These are phyloP conservation scores for Etia nguti DNA, from an alignment of 2,113 vertebrate genomes.

Conservation along the genomic window DNA sequence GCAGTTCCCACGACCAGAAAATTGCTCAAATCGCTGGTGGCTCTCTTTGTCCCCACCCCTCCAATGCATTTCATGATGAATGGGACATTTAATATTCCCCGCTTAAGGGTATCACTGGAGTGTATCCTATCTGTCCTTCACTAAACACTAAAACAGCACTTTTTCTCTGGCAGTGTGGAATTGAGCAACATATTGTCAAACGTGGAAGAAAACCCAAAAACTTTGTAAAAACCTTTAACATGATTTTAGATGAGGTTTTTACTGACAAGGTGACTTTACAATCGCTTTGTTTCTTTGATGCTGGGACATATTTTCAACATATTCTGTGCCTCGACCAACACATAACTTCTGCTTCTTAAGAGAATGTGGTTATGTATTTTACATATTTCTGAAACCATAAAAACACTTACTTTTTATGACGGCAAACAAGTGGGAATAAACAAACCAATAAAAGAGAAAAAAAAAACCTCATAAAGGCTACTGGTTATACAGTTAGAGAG, in stretches of 20 bases:
- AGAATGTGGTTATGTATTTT: neutral
- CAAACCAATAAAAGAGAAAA: neutral
- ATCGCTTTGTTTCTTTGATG: neutral
- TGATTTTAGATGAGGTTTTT: neutral
- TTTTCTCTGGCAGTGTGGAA: neutral
- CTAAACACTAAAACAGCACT: neutral
- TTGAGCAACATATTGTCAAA: neutral
- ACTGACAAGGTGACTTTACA: neutral
- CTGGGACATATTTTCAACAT: neutral
- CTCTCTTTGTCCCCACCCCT: constrained; percentile 35
- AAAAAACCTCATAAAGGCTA: neutral
- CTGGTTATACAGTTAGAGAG: neutral
- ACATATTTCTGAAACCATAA: neutral
- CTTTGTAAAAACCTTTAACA: neutral
- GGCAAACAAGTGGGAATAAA: neutral
- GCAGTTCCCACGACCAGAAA: constrained; percentile 60
- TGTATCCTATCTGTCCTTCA: constrained; percentile 28
- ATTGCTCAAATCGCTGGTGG: constrained; percentile 50
- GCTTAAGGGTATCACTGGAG: constrained; percentile 59
- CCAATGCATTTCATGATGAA: constrained; percentile 59
- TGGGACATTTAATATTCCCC: constrained; percentile 70
- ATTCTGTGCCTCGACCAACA: neutral
- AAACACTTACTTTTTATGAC: neutral
- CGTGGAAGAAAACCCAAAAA: neutral
- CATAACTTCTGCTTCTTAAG: neutral